Conservation (phyloP, 2,888 invertebrate genomes). For the Listrodromus nycthemerus region DNA sequence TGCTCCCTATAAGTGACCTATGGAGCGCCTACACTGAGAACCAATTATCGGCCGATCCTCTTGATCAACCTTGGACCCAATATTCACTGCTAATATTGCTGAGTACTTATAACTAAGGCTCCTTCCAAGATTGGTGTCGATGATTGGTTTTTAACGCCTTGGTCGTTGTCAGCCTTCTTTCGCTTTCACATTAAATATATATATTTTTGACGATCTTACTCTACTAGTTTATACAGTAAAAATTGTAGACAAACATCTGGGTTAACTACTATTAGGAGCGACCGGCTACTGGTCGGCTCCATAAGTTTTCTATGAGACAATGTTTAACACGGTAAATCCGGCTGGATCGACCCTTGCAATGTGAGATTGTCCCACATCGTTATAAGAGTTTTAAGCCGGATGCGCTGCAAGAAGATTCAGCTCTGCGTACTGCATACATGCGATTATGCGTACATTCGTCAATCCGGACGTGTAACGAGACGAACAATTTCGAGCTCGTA, state of each 20-base stretch:
- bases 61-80: too few relatives aligned
- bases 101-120: too few relatives aligned
- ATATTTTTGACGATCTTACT: too few relatives aligned
- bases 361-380: background rate
- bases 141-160: too few relatives aligned
- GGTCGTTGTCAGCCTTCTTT: too few relatives aligned
- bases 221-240: background rate
- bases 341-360: background rate
- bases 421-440: background rate
- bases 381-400: background rate
- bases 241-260: background rate
- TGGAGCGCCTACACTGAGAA: too few relatives aligned
- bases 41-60: too few relatives aligned
- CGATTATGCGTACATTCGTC: slow-evolving; percentile 5
- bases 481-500: background rate
- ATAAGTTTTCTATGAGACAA: background rate
- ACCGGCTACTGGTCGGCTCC: background rate
- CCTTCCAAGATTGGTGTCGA: too few relatives aligned
- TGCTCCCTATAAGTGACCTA: too few relatives aligned
- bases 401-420: background rate
- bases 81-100: too few relatives aligned
- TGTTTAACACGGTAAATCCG: background rate
- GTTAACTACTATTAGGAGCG: background rate
- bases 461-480: background rate
- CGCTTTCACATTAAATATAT: too few relatives aligned